Base-by-base conservation (phyloP, 2,113 vertebrate genomes). In the Zootoca vivipara region DNA sequence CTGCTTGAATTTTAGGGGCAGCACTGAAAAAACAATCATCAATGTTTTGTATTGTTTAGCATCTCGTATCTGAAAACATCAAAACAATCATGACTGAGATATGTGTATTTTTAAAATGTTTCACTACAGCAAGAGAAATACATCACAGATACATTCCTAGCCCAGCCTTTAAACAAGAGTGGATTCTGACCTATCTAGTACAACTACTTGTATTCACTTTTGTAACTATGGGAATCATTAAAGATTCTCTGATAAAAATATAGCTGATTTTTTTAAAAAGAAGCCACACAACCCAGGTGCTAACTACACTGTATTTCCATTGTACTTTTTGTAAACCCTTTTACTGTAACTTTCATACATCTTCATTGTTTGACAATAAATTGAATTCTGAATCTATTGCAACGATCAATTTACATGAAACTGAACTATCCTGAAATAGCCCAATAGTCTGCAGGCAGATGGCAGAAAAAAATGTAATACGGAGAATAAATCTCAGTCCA, bases 321-420 rank as follows among this genome's bases (percentile, higher is more conserved):
- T 80, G 18, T 35, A 33, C 78, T 8, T 46, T 70, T 28, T 42
- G n/a, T 42, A 18, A 46, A 83, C 2, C 5, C 56, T 52, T 69
- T 69, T 56, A 70, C 65, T 70, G 6, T 33, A 83, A 70, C 40
- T 20, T 83, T 33, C 42, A 46, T 72, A 52, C 7, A 20, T n/a
- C 10, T 72, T 42, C 69, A 58, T 62, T 46, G 6, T 22, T 46
- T 26, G 20, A 75, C 20, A 62, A 72, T 83, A n/a, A 70, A 33
- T 5, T 72, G 3, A 70, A 83, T 70, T 52, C 40, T 70, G 40
- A 22, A 22, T 3, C 38, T 89, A 85, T 82, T 90, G 81, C 30
- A 83, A 87, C 5, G 79, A 18, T 62, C 18, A 18, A 4, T 85
- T 46, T 72, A 93, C 91, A 82, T 86, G 82, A 93, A 94, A 92